Evolutionary conservation across 2,113 vertebrate genomes (phyloP), one percentile per base, ranked within the genome.

Genomic region (Symphodus melops): DNA sequence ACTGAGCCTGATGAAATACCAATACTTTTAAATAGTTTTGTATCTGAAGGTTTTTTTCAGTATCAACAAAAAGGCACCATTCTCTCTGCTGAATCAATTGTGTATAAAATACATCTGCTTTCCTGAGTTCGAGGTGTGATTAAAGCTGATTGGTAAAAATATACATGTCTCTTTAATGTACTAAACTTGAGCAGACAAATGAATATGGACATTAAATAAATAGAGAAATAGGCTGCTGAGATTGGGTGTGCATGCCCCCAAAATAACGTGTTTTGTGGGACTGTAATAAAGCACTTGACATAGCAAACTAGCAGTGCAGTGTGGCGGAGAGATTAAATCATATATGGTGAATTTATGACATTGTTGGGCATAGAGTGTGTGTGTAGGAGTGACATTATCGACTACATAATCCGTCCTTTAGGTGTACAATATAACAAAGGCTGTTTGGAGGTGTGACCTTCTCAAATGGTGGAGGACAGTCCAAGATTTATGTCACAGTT

Each of bases 401-500:
- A 90, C 79, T 83, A 64, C 63, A 76, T 89, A 88, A 89, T 88
- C 89, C 84, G 36, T 83, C 66, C 78, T 91, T 89, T 77, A 81
- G 79, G 79, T 88, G 69, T 84, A 91, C 81, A 82, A 82, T 84
- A 86, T 87, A 86, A 90, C 88, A 91, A 86, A 83, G 81, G 61
- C 76, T 86, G 81, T 81, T 84, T 86, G 72, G 82, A 86, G 74
- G 79, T 86, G 64, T 92, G 91, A 93, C 92, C 92, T 94, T 92
- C 85, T 85, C 90, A 89, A 92, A 92, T 75, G 79, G 85, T 77
- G 81, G 84, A 91, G 92, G 89, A 87, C 88, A 91, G 86, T 88
- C 86, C 72, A 81, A 91, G 90, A 94, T 94, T 89, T 91, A 92
- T 93, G 92, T 93, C 92, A 92, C 86, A 92, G 88, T 79, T 88